Base-by-base conservation (phyloP, 1,140 invertebrate species). In the Polypedilum pembai region DNA sequence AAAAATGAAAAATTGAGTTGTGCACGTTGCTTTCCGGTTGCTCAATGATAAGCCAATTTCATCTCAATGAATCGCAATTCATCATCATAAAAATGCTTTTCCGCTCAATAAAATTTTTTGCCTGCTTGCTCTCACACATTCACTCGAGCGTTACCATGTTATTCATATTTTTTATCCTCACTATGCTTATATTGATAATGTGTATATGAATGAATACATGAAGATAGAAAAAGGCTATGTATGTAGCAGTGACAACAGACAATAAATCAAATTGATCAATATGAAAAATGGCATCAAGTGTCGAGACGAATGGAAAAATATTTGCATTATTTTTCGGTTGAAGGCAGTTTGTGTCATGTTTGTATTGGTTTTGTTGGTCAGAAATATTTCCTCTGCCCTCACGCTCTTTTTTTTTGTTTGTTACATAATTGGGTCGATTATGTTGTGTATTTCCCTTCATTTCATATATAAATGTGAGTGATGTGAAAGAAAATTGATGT, bases 191-290 rank as follows among this genome's bases (percentile, higher is more conserved):
- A 56, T 56, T 56, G 24, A 33, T 33, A 56, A 56, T 56, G 45
- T 56, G 45, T n/a, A n/a, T 33, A 33, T 33, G 24, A 33, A 33
- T 33, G 24, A 33, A 33, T 33, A 5, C 24, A 56, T 56, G 45
- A n/a, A 12, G 45, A 56, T 56, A 56, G n/a, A 15, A 45, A 56
- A 56, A 56, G 45, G 45, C 45, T 56, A 33, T 33, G 5, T 33
- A 33, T 33, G 45, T 56, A 56, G 45, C n/a, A 56, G 45, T 56
- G 45, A 56, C 45, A 56, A 56, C 45, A 56, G 45, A 56, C 45
- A 56, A 56, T 56, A 56, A 56, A 56, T 56, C 45, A 56, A 56
- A 56, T 56, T 56, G 45, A 56, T 56, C 45, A 56, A 56, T 56
- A 56, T 56, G 45, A 56, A 56, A 56, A 56, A 56, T 56, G 45